These are phyloP conservation scores for Mastigias papua DNA, from an alignment of 30 jellyfish, hydroid and myxozoan genomes.

Conservation along the genomic window DNA sequence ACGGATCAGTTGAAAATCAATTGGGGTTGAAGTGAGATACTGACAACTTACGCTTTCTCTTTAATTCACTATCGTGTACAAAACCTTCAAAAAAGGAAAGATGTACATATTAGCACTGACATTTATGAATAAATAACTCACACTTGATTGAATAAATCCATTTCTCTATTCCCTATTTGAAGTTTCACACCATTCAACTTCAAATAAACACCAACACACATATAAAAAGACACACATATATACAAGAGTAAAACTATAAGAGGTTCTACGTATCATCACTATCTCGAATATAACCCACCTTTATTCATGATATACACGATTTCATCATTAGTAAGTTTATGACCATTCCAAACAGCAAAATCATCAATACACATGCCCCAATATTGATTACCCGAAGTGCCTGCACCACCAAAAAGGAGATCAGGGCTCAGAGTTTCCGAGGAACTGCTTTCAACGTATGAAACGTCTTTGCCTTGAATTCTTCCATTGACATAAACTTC, in stretches of 20 bases:
- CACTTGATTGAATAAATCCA: background rate
- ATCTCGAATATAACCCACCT: background rate
- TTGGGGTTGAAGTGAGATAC: too few relatives aligned
- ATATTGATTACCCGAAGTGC: background rate
- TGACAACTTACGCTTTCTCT: too few relatives aligned
- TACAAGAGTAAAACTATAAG: background rate
- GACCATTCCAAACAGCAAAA: slow-evolving; percentile 5
- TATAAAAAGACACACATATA: too few relatives aligned
- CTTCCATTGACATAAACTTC: slow-evolving; percentile 18
- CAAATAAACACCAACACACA: background rate
- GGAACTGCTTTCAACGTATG: background rate
- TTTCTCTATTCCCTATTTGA: background rate
- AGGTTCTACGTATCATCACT: background rate
- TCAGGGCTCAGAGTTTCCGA: background rate
- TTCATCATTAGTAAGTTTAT: background rate
- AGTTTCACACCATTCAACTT: background rate
- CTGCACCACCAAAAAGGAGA: slow-evolving; percentile 20
- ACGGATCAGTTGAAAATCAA: too few relatives aligned
- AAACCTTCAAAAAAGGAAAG: background rate
- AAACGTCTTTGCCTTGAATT: background rate
- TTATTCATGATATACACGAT: background rate
- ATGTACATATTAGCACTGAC: background rate
- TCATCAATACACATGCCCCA: slow-evolving; percentile 27
- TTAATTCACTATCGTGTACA: background rate
- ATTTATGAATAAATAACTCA: too few relatives aligned